A percentile compares a stretch with the other conserved stretches of the same genome.
phyloP scores from a whole-genome alignment of 1,140 invertebrate genomes.

The Lordiphosa stackelbergi region DNA sequence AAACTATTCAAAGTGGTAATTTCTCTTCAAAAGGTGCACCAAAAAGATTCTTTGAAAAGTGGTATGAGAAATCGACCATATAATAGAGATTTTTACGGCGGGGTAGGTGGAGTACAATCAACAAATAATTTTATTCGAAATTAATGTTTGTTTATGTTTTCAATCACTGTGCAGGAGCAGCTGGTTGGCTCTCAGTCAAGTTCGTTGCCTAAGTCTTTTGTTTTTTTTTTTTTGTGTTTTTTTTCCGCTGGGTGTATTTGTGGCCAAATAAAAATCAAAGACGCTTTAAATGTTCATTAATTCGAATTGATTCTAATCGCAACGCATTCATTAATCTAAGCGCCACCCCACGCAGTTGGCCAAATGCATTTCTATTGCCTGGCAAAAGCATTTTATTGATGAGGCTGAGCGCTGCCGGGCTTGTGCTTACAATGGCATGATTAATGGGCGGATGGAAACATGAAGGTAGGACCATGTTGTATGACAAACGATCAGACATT shows the following conservation, averaged over 20 bases:
- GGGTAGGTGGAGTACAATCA: too few relatives aligned
- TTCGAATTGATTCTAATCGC: constrained; percentile 71
- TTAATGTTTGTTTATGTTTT: too few relatives aligned
- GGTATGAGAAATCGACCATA: too few relatives aligned
- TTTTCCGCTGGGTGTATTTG: constrained; percentile 58
- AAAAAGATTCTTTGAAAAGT: too few relatives aligned
- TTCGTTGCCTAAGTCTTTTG: constrained; percentile 72
- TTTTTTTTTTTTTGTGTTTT: constrained; percentile 31
- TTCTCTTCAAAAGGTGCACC: too few relatives aligned
- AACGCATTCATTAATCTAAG: constrained; percentile 63
- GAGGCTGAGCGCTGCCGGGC: constrained; percentile 38
- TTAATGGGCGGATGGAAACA: constrained; percentile 42
- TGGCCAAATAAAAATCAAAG: constrained; percentile 57
- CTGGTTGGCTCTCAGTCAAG: constrained; percentile 26
- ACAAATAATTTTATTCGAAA: too few relatives aligned
- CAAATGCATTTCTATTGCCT: constrained; percentile 48
- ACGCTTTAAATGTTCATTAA: constrained; percentile 65
- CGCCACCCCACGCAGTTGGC: constrained; percentile 61
- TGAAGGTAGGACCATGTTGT: constrained; percentile 25
- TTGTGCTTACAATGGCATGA: constrained; percentile 43
- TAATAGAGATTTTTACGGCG: too few relatives aligned
- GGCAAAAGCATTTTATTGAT: constrained; percentile 50
- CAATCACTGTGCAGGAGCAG: too few relatives aligned
- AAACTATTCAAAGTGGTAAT: too few relatives aligned
- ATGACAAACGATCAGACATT: constrained; percentile 50